Evolutionary conservation across 2,888 invertebrate genomes (phyloP).

Genomic region (Drosophila macrothrix): DNA sequence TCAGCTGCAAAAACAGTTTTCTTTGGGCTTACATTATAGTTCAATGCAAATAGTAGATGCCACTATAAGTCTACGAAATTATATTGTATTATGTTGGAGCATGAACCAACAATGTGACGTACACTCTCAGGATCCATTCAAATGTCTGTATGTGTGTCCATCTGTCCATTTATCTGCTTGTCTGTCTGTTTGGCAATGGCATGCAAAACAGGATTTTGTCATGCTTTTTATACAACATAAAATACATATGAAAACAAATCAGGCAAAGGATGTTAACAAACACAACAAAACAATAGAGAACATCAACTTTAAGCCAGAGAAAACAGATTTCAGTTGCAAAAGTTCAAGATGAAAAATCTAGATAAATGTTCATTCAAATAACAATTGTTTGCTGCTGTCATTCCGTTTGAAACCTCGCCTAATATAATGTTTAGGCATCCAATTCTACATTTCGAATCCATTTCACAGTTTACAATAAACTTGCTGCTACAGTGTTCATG

Average conservation of each 20-base stretch:
- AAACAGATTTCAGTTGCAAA: conserved; percentile 2
- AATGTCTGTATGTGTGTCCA: conserved; percentile 3
- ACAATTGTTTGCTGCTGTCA: conserved; percentile 7
- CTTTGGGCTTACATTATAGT: conserved; percentile 14
- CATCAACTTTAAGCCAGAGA: conserved; percentile 1
- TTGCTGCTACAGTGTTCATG: conserved; percentile 13
- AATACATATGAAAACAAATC: conserved; percentile 60
- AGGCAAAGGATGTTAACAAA: conserved; percentile 38
- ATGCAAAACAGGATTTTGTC: conserved; percentile 68
- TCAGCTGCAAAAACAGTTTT: conserved; percentile 15
- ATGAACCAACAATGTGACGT: conserved; percentile 28
- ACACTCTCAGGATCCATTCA: conserved; percentile 10
- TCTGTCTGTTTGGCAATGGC: conserved; percentile 46
- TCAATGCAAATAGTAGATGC: conserved; percentile 31
- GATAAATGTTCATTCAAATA: conserved; percentile 1
- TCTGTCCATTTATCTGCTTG: conserved; percentile 10
- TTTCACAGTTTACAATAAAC: conserved; percentile 28
- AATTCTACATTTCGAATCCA: background rate
- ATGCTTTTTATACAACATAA: conserved; percentile 41
- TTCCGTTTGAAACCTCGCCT: background rate
- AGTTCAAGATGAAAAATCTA: background rate
- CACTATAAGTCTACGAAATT: conserved; percentile 50
- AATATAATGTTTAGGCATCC: conserved; percentile 4
- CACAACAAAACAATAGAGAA: conserved; percentile 9
- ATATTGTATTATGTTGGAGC: conserved; percentile 36